Evolutionary conservation across 2,113 vertebrate species (phyloP).

Genomic region (Sander lucioperca): DNA sequence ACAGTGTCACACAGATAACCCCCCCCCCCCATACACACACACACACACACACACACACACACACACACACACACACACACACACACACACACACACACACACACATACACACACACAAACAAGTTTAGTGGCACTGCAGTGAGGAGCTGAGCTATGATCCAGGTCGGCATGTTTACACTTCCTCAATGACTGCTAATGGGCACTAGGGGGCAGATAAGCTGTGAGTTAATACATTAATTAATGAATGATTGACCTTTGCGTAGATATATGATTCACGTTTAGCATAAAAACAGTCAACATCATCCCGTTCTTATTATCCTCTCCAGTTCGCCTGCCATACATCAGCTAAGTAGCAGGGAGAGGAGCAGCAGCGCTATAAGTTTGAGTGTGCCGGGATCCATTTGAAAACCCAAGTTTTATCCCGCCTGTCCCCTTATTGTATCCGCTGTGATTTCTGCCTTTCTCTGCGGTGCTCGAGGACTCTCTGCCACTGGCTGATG

Average conservation of each 20-base stretch:
- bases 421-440: conserved; percentile 64
- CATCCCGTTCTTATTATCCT: neutral
- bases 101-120: neutral
- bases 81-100: no score
- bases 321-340: neutral
- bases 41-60: no score
- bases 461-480: conserved; percentile 22
- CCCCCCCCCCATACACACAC: no score
- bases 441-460: conserved; percentile 61
- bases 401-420: conserved; percentile 53
- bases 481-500: conserved; percentile 55
- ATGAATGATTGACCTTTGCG: neutral
- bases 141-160: neutral
- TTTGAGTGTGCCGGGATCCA: conserved; percentile 33
- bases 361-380: conserved; percentile 14
- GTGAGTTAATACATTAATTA: neutral
- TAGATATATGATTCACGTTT: neutral
- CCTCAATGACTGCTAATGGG: neutral
- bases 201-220: neutral
- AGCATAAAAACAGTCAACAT: neutral
- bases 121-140: conserved; percentile 9
- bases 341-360: conserved; percentile 22
- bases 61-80: neutral
- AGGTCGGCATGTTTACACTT: neutral
- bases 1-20: conserved; percentile 15